These are phyloP conservation scores for Enteromius mattozi DNA, from an alignment of 2,797 vertebrate genomes.

Conservation along the genomic window DNA sequence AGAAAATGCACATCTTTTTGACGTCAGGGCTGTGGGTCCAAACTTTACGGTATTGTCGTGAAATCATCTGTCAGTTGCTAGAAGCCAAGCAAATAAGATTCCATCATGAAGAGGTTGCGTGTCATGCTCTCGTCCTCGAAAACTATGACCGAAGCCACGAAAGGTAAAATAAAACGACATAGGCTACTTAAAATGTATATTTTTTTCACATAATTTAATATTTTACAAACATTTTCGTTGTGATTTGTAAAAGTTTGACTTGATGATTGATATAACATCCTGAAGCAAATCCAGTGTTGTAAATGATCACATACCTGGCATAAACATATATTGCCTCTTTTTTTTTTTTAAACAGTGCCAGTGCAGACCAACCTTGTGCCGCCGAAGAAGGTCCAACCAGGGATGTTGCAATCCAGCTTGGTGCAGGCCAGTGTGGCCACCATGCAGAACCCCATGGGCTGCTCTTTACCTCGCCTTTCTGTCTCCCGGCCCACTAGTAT, in stretches of 20 bases:
- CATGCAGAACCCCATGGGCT: conserved; percentile 86
- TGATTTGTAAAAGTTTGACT: not conserved
- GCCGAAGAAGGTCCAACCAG: conserved; percentile 79
- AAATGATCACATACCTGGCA: not conserved
- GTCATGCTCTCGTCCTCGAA: not conserved
- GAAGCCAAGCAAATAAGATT: not conserved
- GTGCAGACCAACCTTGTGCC: conserved; percentile 79
- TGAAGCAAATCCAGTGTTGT: not conserved
- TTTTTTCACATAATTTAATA: not conserved
- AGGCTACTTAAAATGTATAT: not conserved
- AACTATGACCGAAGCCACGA: not conserved
- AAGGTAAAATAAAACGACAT: not conserved
- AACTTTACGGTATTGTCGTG: conserved; percentile 8
- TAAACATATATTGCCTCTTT: not conserved
- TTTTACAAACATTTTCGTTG: not conserved
- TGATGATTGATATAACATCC: not conserved
- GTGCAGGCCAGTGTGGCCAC: conserved; percentile 81
- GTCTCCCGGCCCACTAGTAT: conserved; percentile 82
- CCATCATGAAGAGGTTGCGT: conserved; percentile 12
- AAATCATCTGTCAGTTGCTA: conserved; percentile 11
- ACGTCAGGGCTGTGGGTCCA: not conserved
- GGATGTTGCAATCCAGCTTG: conserved; percentile 80
- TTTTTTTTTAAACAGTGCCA: conserved; percentile 68
- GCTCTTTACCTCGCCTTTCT: conserved; percentile 78
- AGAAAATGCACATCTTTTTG: conserved; percentile 1